A percentile compares a stretch with the other conserved stretches of the same genome.
phyloP scores from a whole-genome alignment of 2,888 invertebrate genomes.

The Lissonota sp. region DNA sequence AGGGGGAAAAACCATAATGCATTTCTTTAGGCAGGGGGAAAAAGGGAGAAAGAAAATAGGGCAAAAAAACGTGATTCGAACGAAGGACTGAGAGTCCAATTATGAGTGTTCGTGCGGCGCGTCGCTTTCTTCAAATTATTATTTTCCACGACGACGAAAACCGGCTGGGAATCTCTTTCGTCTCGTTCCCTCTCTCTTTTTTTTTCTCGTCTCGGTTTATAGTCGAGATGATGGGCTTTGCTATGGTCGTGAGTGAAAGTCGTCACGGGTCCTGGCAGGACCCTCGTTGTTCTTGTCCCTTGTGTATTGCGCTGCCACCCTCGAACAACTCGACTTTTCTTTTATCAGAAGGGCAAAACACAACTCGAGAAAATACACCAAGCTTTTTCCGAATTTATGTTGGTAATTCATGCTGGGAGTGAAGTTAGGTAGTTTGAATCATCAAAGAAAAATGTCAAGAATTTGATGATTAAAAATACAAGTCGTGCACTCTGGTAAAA shows the following conservation, averaged over 20 bases:
- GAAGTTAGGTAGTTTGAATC: too few species aligned
- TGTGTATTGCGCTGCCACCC: constrained; percentile 2
- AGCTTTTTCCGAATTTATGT: too few species aligned
- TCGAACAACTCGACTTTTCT: too few species aligned
- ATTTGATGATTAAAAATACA: too few species aligned
- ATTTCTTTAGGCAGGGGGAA: constrained; percentile 42
- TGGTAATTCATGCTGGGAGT: too few species aligned
- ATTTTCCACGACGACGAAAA: constrained; percentile 27
- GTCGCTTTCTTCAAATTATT: constrained; percentile 49
- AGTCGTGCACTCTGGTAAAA: too few species aligned
- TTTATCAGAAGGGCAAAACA: too few species aligned
- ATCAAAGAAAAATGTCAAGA: too few species aligned
- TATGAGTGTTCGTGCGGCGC: constrained; percentile 31
- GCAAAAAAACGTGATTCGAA: constrained; percentile 13
- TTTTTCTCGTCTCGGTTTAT: neutral
- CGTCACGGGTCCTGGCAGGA: constrained; percentile 12
- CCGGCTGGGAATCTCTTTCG: constrained; percentile 4
- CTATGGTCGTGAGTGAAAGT: constrained; percentile 17
- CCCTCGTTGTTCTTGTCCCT: constrained; percentile 2
- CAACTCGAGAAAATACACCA: too few species aligned
- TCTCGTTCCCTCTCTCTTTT: neutral
- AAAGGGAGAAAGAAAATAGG: constrained; percentile 33
- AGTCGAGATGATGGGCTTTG: constrained; percentile 9
- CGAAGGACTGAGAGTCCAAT: constrained; percentile 39
- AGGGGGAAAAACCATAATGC: constrained; percentile 20